Evolutionary conservation across 2,113 vertebrate species (phyloP), one percentile per base, ranked within the genome.

Genomic region (Oncorhynchus keta): DNA sequence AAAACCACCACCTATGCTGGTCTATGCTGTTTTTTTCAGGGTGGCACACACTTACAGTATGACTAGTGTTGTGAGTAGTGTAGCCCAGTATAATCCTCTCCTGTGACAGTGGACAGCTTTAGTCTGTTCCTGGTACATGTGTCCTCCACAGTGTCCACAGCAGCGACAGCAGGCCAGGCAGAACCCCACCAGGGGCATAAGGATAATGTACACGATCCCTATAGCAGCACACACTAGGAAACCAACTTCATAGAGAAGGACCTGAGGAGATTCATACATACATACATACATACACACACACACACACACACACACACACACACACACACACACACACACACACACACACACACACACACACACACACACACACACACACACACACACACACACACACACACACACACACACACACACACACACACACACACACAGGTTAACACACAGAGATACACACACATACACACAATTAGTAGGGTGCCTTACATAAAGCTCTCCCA

Each of bases 151-250:
- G 82, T 92, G 92, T 55, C 92, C 95, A 76, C 92, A 94, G 83
- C 93, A 96, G 90, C 94, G 95, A 77, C 95, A 96, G 92, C 93
- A 96, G 22, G 89, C 93, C 73, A 95, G 88, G 84, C 88, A 93
- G 49, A 94, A 72, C 5, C 95, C 94, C n/a, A 94, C 89, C 79
- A 95, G 76, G 13, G 94, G 93, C 91, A 95, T 79, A 2, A 96
- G 78, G 68, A 95, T 1, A 68, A 94, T 83, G 84, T 95, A 95
- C 69, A 96, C 67, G 48, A 96, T 7, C 4, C 94, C 95, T 1
- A 95, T 92, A 79, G 83, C 90, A 0, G 20, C 1, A 1, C 95
- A 95, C 18, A 95, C 86, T 57, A 95, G 88, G 81, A 94, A 96
- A 51, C 94, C 95, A 32, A 87, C 64, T 72, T 95, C 77, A 0